These are phyloP conservation scores for Takifugu rubripes DNA, from an alignment of 2,797 vertebrate species.

Conservation along the genomic window DNA sequence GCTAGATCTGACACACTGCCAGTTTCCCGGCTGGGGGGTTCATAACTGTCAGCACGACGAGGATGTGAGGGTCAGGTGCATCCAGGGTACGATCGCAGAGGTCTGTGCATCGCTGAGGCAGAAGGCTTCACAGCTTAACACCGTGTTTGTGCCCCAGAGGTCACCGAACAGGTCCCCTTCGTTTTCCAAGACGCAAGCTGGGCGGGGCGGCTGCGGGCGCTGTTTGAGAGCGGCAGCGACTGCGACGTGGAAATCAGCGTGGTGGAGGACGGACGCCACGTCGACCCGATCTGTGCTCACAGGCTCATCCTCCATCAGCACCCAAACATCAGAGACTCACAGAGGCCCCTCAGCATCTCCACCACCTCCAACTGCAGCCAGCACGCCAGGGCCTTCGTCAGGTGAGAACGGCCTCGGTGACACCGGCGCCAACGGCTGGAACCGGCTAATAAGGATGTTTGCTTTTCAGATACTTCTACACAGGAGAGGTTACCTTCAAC, in stretches of 20 bases:
- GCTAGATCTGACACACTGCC: slow-evolving; percentile 16
- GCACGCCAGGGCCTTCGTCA: slow-evolving; percentile 50
- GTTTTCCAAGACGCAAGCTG: slow-evolving; percentile 20
- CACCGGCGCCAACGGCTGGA: background rate
- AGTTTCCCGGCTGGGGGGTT: slow-evolving; percentile 21
- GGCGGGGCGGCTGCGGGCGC: slow-evolving; percentile 24
- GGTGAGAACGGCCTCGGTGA: slow-evolving; percentile 25
- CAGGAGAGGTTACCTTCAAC: slow-evolving; percentile 46
- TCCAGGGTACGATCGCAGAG: slow-evolving; percentile 18
- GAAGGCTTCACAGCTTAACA: background rate
- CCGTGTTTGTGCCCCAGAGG: too few species aligned
- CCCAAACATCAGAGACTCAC: slow-evolving; percentile 27
- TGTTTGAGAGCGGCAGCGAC: slow-evolving; percentile 59
- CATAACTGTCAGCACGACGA: slow-evolving; percentile 31
- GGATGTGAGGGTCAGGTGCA: slow-evolving; percentile 43
- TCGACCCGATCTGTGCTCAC: slow-evolving; percentile 56
- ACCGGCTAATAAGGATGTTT: slow-evolving; percentile 1
- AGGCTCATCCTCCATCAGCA: slow-evolving; percentile 54
- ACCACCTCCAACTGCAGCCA: slow-evolving; percentile 46
- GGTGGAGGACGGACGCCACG: slow-evolving; percentile 8
- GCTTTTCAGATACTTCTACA: slow-evolving; percentile 68
- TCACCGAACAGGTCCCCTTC: too few species aligned
- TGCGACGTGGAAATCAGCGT: slow-evolving; percentile 65
- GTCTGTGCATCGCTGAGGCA: background rate
- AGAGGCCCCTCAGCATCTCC: slow-evolving; percentile 22